Base-by-base conservation (phyloP, 2,888 invertebrate genomes). In the Phyto melanocephala region DNA sequence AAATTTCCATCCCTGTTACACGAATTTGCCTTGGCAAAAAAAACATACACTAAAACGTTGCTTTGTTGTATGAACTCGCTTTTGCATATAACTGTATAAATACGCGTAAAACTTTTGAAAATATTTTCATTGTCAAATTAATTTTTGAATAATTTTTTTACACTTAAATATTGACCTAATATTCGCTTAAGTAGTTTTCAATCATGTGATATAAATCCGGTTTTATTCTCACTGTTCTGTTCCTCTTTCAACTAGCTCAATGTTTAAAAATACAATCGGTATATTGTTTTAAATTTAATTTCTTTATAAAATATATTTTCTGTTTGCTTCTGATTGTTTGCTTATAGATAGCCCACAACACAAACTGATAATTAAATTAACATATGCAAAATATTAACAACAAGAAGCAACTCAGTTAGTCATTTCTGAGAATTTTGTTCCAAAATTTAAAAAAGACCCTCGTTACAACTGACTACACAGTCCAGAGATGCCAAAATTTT, bases 311-410 rank as follows among this genome's bases (percentile, higher is more conserved):
- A 20, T 33, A 20, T 13, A 17, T 28, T 37, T 22, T 5, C 17
- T 37, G 37, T n/a, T n/a, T 56, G 35, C 15, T 20, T 15, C 15
- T 8, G 20, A 47, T 37, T n/a, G n/a, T n/a, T n/a, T n/a, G n/a
- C n/a, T n/a, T n/a, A n/a, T n/a, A n/a, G n/a, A 65, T 35, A 62
- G n/a, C n/a, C 11, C 13, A 10, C 22, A 42, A 50, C 8, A 50
- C 28, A 52, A 13, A 52, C 47, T 63, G 74, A 24, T 63, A 75
- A 82, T 82, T 40, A 45, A 75, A 78, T 82, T 82, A 82, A 54
- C 74, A 78, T 70, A 75, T 17, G 60, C 60, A 58, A 58, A 52
- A 58, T 71, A 35, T 28, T 28, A 28, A 28, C 37, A 22, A 15
- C 71, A 75, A 54, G 15, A 71, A 76, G 65, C 42, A 70, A 17